Evolutionary conservation across 2,797 vertebrate genomes (phyloP).

Genomic region (Arremon brunneinucha): DNA sequence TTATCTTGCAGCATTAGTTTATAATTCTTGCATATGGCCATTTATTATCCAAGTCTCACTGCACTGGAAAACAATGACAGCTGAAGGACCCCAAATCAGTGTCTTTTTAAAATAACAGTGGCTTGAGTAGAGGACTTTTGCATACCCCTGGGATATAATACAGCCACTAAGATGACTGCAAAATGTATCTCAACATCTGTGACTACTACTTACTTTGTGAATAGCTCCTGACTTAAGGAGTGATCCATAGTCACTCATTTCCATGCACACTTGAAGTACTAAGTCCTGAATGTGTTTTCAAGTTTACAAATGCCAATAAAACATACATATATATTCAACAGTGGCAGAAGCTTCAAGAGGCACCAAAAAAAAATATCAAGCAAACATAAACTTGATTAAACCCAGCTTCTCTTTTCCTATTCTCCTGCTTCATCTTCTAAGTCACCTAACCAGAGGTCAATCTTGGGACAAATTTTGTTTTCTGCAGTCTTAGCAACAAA

Average conservation of each 20-base stretch:
- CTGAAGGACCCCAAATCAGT: neutral
- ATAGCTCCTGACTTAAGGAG: neutral
- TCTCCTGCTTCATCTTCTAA: neutral
- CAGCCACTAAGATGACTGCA: neutral
- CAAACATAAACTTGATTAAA: neutral
- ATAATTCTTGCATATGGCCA: constrained; percentile 13
- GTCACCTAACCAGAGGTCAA: neutral
- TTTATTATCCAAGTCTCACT: neutral
- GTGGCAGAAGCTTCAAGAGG: neutral
- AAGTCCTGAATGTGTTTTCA: neutral
- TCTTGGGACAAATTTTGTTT: neutral
- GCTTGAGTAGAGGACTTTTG: neutral
- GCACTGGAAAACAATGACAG: neutral
- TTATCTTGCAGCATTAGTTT: constrained; percentile 7
- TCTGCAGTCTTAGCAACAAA: neutral
- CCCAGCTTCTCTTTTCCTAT: neutral
- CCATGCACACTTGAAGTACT: neutral
- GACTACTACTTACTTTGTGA: neutral
- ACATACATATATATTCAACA: neutral
- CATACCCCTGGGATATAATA: neutral
- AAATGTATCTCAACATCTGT: neutral
- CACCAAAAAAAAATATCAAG: neutral
- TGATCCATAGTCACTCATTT: neutral
- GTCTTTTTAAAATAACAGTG: neutral
- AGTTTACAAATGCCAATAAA: neutral